Evolutionary conservation across 2,113 vertebrate species (phyloP).

Genomic region (Tricholaema leucomelas): DNA sequence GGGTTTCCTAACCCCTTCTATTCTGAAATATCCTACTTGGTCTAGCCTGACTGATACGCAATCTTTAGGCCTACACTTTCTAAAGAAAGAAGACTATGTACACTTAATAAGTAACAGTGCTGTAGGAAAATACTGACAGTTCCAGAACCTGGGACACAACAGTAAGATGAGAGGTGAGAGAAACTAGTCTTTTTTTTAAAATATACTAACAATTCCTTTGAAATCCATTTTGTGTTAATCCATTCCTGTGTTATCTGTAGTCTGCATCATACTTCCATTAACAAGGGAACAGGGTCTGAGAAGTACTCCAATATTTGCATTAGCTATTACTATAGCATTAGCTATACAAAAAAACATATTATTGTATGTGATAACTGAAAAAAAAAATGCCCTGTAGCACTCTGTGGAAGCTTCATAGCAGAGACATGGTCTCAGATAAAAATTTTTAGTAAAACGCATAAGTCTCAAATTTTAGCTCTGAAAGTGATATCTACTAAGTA

Average conservation of each 20-base stretch:
- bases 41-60: neutral
- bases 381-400: neutral
- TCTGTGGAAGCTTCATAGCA: neutral
- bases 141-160: neutral
- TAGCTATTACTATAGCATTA: too few relatives aligned
- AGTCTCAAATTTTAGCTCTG: neutral
- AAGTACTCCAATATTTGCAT: neutral
- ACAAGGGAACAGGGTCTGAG: neutral
- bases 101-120: neutral
- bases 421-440: neutral
- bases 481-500: neutral
- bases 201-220: neutral
- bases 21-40: neutral
- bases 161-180: neutral
- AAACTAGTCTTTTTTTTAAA: neutral
- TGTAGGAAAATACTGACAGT: neutral
- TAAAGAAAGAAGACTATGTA: neutral
- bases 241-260: neutral
- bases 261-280: neutral
- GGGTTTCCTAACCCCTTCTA: neutral
- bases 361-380: neutral
- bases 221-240: neutral
- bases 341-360: too few relatives aligned
- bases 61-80: neutral
- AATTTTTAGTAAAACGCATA: neutral